Conservation (phyloP, 2,797 vertebrate species). For the Trichosurus vulpecula region DNA sequence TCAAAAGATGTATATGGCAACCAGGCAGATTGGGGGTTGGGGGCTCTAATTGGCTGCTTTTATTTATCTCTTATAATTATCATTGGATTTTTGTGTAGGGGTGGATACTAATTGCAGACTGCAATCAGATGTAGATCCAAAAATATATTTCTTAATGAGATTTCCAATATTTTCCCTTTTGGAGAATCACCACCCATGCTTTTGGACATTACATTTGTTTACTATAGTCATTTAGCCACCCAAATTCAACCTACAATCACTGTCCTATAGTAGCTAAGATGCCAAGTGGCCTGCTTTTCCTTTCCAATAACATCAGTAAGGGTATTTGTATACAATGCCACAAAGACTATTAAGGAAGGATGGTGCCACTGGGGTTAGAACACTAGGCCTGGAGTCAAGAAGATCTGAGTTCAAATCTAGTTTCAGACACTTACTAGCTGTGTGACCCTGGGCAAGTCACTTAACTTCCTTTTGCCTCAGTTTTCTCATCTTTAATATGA, state of each 20-base stretch:
- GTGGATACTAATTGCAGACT: conserved; percentile 52
- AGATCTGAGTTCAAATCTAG: neutral
- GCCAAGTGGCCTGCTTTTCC: neutral
- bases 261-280: neutral
- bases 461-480: neutral
- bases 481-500: neutral
- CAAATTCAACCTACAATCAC: neutral
- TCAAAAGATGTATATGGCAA: conserved; percentile 55
- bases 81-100: conserved; percentile 56
- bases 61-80: conserved; percentile 52
- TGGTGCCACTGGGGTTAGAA: neutral
- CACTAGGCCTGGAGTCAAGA: neutral
- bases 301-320: neutral
- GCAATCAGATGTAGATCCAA: conserved; percentile 22
- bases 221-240: conserved; percentile 19
- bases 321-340: neutral
- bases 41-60: conserved; percentile 8
- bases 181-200: conserved; percentile 55
- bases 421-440: neutral
- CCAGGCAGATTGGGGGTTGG: conserved; percentile 25
- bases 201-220: conserved; percentile 45
- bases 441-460: neutral
- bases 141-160: conserved; percentile 54
- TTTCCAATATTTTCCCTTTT: conserved; percentile 39
- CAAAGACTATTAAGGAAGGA: neutral